Base-by-base conservation (phyloP, 2,797 vertebrate genomes). In the Acestrorhynchus altus region DNA sequence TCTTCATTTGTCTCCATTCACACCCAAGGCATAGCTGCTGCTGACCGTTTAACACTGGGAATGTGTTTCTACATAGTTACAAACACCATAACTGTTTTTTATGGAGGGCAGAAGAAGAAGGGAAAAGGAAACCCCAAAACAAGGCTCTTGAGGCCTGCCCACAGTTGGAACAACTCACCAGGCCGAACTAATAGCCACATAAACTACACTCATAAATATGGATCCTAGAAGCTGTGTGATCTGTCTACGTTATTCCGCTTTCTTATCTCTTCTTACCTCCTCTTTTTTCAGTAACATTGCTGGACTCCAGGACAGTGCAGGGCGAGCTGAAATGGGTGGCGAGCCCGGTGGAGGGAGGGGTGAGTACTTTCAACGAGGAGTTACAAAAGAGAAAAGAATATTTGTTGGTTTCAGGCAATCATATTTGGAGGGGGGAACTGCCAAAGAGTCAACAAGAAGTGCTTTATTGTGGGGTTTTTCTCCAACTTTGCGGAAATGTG, bases 241-340 rank as follows among this genome's bases (percentile, higher is more conserved):
- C 39, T 65, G 54, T 70, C 15, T 40, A 71, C 28, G 15, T 15
- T 56, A 40, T 57, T 42, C 75, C 18, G 18, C 15, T 31, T 1
- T 76, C n/a, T 72, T 81, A 64, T 83, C 59, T 76, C 59, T 72
- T 76, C n/a, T 72, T 81, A 59, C 83, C 59, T 76, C 85, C 90
- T 83, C 0, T 85, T 83, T 78, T 89, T 56, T 88, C 96, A 99
- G 97, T 98, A 92, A 98, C 97, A 86, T 93, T 99, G 87, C 90
- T 99, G 96, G 98, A 99, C 92, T 99, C 98, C 92, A 95, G 96
- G 91, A 97, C 97, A 18, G 98, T 98, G 85, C 97, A 97, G 92
- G 97, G 97, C 89, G 97, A 99, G 67, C 94, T 99, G 91, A 97
- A 96, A 88, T 99, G 98, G 98, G 96, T 96, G 89, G 97, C 97